Evolutionary conservation across 2,113 vertebrate species (phyloP), one percentile per base, ranked within the genome.

Genomic region (Miniopterus natalensis): DNA sequence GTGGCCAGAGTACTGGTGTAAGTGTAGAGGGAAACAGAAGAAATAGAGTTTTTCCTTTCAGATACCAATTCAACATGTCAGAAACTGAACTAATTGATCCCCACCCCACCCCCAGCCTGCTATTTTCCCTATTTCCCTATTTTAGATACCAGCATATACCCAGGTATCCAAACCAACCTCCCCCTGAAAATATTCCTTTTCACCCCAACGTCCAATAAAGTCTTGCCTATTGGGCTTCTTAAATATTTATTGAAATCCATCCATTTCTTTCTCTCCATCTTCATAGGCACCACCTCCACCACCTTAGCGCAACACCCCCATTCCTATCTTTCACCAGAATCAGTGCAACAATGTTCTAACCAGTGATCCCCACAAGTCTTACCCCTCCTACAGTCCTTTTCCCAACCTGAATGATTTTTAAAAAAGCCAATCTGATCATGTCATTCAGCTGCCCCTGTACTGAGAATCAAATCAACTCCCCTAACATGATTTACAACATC

Each of bases 101-200:
- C 36, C 9, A 23, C 8, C 40, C 20, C 10, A 5, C 13, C 0
- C 23, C 23, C 15, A 84, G 92, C 15, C 92, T 21, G 68, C 25
- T 53, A 55, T 68, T 74, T 20, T n/a, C 42, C 23, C 45, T 25
- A 47, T 51, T 87, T 88, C 29, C 14, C 53, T 77, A 47, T 84
- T 61, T 94, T 47, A 93, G 42, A 86, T 40, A 75, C 21, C 12
- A 88, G n/a, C 42, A 78, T 53, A 42, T 71, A 81, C 11, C 25
- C 66, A 55, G 15, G 51, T 73, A 83, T 21, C 31, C 65, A 95
- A 68, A 94, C 59, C 8, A 90, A 94, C 87, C 74, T 2, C 68
- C 31, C 63, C 53, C 2, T 61, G 45, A 92, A 77, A 80, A 88
- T 17, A 31, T 81, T 92, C 47, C 59, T 65, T 61, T 13, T 68